Evolutionary conservation across 2,113 vertebrate species (phyloP).

Genomic region (Arizona elegans): DNA sequence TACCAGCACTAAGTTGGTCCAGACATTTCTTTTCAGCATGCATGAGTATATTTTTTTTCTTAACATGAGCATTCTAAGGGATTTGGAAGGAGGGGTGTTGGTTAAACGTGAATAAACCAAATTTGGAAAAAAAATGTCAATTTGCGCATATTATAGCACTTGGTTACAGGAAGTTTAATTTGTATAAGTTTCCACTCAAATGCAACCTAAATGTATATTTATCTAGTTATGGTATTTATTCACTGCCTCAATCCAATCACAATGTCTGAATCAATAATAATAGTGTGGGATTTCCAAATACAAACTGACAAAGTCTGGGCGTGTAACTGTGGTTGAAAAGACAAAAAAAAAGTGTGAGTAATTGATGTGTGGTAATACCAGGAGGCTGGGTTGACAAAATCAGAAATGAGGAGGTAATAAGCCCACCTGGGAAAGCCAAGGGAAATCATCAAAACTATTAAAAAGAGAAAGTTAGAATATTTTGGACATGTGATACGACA

Average conservation of each 20-base stretch:
- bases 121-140: not conserved
- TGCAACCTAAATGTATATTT: not conserved
- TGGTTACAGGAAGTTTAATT: not conserved
- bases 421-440: no score
- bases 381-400: not conserved
- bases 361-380: not conserved
- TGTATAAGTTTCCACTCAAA: not conserved
- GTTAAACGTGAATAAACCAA: not conserved
- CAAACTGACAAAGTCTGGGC: not conserved
- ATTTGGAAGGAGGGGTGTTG: not conserved
- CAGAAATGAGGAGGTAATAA: no score
- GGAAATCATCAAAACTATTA: no score
- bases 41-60: not conserved
- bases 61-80: not conserved
- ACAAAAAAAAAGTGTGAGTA: not conserved
- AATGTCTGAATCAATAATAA: not conserved
- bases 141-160: not conserved
- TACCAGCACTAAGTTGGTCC: not conserved
- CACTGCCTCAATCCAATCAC: not conserved
- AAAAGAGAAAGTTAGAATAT: no score
- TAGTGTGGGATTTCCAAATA: not conserved
- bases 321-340: not conserved
- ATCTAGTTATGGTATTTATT: not conserved
- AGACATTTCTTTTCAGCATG: not conserved
- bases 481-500: no score